Conservation (phyloP, 2,797 vertebrate genomes). For the Tiaroga cobitis region DNA sequence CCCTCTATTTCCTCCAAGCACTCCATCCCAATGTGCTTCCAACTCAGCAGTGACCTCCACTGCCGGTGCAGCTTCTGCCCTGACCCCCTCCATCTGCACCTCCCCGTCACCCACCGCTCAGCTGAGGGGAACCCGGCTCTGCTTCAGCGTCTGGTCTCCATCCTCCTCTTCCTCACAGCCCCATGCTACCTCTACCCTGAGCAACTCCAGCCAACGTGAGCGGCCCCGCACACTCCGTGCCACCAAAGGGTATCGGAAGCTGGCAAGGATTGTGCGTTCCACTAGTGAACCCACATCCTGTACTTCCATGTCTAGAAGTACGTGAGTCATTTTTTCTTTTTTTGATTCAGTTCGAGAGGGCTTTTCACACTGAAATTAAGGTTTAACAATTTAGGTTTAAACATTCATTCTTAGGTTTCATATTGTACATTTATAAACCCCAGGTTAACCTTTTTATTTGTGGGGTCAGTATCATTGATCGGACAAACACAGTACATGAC, state of each 20-base stretch:
- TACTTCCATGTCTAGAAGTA: constrained; percentile 81
- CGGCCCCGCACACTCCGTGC: constrained; percentile 67
- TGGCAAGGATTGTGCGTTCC: constrained; percentile 88
- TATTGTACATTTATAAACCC: not conserved
- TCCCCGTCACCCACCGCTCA: constrained; percentile 73
- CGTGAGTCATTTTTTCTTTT: constrained; percentile 46
- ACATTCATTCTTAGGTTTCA: not conserved
- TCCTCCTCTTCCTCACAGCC: constrained; percentile 71
- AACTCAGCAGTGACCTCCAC: constrained; percentile 74
- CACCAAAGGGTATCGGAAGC: constrained; percentile 71
- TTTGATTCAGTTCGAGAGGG: not conserved
- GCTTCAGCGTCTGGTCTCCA: constrained; percentile 83
- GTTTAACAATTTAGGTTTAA: no score
- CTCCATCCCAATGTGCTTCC: constrained; percentile 69
- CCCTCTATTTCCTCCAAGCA: constrained; percentile 71
- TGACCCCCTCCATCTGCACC: constrained; percentile 66
- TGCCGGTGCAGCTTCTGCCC: constrained; percentile 62
- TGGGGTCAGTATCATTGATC: not conserved
- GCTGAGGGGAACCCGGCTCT: constrained; percentile 79
- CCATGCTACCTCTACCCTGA: constrained; percentile 75
- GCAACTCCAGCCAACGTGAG: constrained; percentile 64
- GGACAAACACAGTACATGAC: not conserved
- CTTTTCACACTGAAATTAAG: not conserved
- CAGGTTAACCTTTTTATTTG: not conserved
- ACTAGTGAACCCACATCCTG: constrained; percentile 92